Conservation (phyloP, 2,113 vertebrate genomes). For the Phyllopteryx taeniolatus region DNA sequence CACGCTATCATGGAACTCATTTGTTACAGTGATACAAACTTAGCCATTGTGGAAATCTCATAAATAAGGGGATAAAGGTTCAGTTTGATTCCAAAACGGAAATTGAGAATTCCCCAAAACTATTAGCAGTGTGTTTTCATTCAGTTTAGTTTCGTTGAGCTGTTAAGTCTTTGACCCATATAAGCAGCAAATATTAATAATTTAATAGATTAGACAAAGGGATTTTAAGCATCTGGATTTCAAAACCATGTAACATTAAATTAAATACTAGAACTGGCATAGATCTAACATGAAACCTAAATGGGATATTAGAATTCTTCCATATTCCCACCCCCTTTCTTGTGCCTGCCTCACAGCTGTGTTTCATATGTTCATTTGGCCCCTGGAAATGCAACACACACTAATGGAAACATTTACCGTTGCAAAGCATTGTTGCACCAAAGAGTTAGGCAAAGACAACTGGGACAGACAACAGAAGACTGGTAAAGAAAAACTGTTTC, state of each 20-base stretch:
- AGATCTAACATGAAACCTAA: slow-evolving; percentile 21
- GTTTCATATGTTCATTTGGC: slow-evolving; percentile 72
- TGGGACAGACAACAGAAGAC: slow-evolving; percentile 28
- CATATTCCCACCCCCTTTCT: slow-evolving; percentile 43
- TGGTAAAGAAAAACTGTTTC: slow-evolving; percentile 31
- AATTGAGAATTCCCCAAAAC: not conserved
- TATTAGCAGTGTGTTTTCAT: not conserved
- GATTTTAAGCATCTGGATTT: slow-evolving; percentile 3
- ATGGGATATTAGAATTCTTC: slow-evolving; percentile 41
- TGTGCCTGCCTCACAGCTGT: slow-evolving; percentile 68
- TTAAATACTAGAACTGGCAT: slow-evolving; percentile 5
- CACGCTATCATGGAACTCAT: slow-evolving; percentile 1
- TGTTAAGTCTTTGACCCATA: not conserved
- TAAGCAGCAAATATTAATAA: not conserved
- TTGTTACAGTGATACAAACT: slow-evolving; percentile 15
- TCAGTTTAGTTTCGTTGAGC: not conserved
- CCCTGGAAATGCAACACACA: slow-evolving; percentile 67
- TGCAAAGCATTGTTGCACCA: slow-evolving; percentile 46
- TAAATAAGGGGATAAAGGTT: not conserved
- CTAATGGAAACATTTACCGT: slow-evolving; percentile 71
- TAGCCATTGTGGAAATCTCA: not conserved
- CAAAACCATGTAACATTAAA: not conserved
- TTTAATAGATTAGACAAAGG: not conserved
- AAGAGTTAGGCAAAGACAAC: slow-evolving; percentile 52
- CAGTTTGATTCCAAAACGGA: not conserved